Conservation (phyloP, 2,888 invertebrate species). For the Galerucella nymphaeae region DNA sequence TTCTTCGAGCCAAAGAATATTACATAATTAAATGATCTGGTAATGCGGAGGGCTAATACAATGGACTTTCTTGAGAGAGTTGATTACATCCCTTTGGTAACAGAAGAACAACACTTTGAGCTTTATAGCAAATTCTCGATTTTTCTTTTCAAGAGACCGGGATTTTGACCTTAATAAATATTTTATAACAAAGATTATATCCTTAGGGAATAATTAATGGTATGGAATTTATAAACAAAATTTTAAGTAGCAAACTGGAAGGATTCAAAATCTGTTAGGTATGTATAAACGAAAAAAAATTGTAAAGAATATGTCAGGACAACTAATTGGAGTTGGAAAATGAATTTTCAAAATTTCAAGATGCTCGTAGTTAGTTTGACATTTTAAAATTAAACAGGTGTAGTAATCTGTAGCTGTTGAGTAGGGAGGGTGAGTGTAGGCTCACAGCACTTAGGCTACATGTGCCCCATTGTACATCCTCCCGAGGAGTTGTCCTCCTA, state of each 20-base stretch:
- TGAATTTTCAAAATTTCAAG: too few species aligned
- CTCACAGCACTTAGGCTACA: too few species aligned
- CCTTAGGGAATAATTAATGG: conserved; percentile 2
- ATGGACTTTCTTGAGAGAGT: conserved; percentile 16
- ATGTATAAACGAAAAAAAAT: too few species aligned
- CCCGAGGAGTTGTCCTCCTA: too few species aligned
- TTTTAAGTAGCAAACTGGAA: not conserved
- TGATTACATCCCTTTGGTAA: conserved; percentile 22
- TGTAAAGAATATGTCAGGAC: too few species aligned
- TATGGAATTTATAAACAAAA: not conserved
- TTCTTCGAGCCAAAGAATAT: conserved; percentile 24
- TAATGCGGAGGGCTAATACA: conserved; percentile 18
- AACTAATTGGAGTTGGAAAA: too few species aligned
- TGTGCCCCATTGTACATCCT: too few species aligned
- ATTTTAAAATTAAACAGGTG: not conserved
- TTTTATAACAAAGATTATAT: conserved; percentile 12
- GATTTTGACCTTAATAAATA: conserved; percentile 16
- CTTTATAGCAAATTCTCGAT: conserved; percentile 25
- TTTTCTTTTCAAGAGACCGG: conserved; percentile 19
- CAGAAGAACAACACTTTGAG: conserved; percentile 12
- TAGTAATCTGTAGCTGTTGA: too few species aligned
- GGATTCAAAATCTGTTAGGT: not conserved
- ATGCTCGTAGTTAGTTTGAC: too few species aligned
- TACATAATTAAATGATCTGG: conserved; percentile 29
- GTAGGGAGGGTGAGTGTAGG: too few species aligned